Percentiles rank a stretch among this genome's conserved stretches.
phyloP scores from a whole-genome alignment of 1,140 invertebrate species.

The Bombyx mori region DNA sequence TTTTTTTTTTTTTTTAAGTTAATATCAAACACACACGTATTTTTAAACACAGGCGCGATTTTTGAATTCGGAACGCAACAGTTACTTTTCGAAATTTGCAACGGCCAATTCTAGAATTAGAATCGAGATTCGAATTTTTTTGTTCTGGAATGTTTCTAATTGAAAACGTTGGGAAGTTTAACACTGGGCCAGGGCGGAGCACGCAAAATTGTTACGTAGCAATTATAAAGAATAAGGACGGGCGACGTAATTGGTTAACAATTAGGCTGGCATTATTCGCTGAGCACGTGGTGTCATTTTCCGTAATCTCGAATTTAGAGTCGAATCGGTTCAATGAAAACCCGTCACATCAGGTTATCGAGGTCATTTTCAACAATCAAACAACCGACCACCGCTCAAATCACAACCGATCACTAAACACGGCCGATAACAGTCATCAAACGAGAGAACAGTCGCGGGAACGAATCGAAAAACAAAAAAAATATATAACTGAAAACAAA shows the following conservation, averaged over 20 bases:
- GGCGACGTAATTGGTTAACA: conserved; percentile 21
- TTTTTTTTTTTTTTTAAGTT: neutral
- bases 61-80: conserved; percentile 6
- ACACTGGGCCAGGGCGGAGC: conserved; percentile 13
- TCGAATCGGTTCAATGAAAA: neutral
- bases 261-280: conserved; percentile 28
- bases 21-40: neutral
- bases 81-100: too few species aligned
- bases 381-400: conserved; percentile 8
- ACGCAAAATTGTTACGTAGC: conserved; percentile 33
- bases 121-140: too few species aligned
- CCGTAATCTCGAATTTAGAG: conserved; percentile 8
- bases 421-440: conserved; percentile 60
- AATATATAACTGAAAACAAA: conserved; percentile 21
- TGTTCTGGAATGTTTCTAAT: too few species aligned
- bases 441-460: conserved; percentile 44
- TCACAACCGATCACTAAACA: conserved; percentile 49
- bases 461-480: conserved; percentile 1
- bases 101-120: too few species aligned
- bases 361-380: conserved; percentile 46
- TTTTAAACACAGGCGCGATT: conserved; percentile 1
- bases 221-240: conserved; percentile 25
- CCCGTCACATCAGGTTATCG: conserved; percentile 42
- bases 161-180: neutral
- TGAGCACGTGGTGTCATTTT: conserved; percentile 54